phyloP scores from a whole-genome alignment of 2,888 invertebrate genomes.

The Lymantria monacha region DNA sequence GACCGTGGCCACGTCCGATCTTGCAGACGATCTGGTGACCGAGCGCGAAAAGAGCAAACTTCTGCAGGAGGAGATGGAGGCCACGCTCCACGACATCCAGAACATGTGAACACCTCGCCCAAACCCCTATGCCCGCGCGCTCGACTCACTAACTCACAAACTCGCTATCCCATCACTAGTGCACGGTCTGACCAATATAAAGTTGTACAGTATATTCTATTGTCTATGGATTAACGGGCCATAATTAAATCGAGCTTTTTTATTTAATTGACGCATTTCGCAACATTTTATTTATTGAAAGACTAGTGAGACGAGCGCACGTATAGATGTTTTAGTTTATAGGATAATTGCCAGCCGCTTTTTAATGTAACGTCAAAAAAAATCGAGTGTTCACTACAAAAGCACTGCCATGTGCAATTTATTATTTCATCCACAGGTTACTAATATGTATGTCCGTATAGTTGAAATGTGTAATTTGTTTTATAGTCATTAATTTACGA shows the following conservation, averaged over 20 bases:
- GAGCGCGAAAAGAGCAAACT: conserved; percentile 98
- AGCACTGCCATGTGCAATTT: conserved; percentile 80
- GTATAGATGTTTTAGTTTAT: conserved; percentile 64
- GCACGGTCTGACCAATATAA: not conserved
- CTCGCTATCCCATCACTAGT: conserved; percentile 1
- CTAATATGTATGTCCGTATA: conserved; percentile 58
- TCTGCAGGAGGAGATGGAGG: conserved; percentile 99
- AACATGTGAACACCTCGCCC: conserved; percentile 91
- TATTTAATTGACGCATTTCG: not conserved
- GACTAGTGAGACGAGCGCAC: conserved; percentile 56
- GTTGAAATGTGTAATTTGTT: conserved; percentile 63
- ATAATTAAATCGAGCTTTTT: not conserved
- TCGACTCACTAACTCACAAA: conserved; percentile 24
- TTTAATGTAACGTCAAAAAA: conserved; percentile 66
- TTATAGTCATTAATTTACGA: conserved; percentile 68
- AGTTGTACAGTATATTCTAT: not conserved
- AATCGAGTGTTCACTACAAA: conserved; percentile 73
- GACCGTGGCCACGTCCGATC: conserved; percentile 73
- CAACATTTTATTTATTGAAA: conserved; percentile 22
- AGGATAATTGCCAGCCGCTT: conserved; percentile 81
- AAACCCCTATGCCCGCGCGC: conserved; percentile 39
- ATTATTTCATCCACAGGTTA: conserved; percentile 60
- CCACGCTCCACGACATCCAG: conserved; percentile 99
- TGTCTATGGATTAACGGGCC: not conserved
- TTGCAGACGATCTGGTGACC: conserved; percentile 96